A percentile compares a stretch with the other conserved stretches of the same genome.
phyloP scores from a whole-genome alignment of 1,140 invertebrate genomes.

The Pemphigus obesinymphae region DNA sequence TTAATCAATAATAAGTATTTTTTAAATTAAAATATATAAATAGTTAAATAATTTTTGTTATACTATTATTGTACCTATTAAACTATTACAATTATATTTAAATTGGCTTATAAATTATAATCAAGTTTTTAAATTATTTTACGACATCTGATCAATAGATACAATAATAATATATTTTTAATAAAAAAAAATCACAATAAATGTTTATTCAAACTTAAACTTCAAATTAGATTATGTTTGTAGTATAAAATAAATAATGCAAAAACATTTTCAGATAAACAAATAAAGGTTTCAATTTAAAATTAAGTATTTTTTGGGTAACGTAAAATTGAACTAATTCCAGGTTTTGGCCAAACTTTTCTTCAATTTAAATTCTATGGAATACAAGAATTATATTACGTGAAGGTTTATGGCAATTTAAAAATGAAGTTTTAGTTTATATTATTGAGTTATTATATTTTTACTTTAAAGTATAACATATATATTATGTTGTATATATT shows the following conservation, averaged over 20 bases:
- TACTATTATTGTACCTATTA: too few species aligned
- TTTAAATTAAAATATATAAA: too few species aligned
- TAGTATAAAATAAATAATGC: not conserved
- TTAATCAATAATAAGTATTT: too few species aligned
- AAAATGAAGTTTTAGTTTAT: not conserved
- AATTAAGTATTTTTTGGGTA: not conserved
- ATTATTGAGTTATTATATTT: not conserved
- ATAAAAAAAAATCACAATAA: not conserved
- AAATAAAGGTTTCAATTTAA: not conserved
- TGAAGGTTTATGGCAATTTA: not conserved
- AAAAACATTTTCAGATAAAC: not conserved
- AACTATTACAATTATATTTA: too few species aligned
- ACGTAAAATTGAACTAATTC: not conserved
- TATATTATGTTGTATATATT: not conserved
- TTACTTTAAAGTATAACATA: not conserved
- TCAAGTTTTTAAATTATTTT: too few species aligned
- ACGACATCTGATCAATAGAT: too few species aligned
- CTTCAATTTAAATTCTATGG: not conserved
- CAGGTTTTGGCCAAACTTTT: not conserved
- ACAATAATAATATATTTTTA: too few species aligned
- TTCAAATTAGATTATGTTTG: not conserved
- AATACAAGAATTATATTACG: not conserved
- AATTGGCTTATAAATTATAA: too few species aligned
- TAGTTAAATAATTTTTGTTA: too few species aligned
- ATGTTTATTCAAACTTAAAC: not conserved